phyloP scores from a whole-genome alignment of 2,888 invertebrate genomes.

The Epistrophella euchroma region DNA sequence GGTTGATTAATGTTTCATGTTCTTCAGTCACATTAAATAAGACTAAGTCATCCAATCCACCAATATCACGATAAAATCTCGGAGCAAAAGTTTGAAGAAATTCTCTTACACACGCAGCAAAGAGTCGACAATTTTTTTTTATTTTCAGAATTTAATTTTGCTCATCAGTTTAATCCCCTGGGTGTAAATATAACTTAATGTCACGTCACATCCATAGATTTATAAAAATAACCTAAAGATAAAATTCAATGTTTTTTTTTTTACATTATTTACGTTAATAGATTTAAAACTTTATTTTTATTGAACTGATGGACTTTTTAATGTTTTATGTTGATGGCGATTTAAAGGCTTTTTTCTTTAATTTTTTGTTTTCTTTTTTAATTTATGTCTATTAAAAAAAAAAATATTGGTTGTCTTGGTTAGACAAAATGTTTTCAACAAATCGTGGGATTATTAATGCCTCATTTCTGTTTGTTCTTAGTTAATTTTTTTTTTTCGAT shows the following conservation, averaged over 20 bases:
- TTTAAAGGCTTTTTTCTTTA: slow-evolving; percentile 11
- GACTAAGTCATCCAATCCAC: not conserved
- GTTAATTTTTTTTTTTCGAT: not conserved
- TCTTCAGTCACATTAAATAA: not conserved
- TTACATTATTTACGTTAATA: slow-evolving; percentile 25
- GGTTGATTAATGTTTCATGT: not conserved
- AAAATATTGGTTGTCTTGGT: slow-evolving; percentile 26
- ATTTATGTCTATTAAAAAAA: slow-evolving; percentile 19
- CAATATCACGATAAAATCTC: not conserved
- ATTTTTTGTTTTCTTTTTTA: not conserved
- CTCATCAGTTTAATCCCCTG: not conserved
- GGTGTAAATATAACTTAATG: slow-evolving; percentile 34
- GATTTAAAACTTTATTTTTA: slow-evolving; percentile 31
- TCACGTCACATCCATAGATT: not conserved
- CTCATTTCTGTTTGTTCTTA: not conserved
- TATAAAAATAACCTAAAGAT: slow-evolving; percentile 10
- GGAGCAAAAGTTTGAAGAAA: not conserved
- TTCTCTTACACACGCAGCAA: slow-evolving; percentile 8
- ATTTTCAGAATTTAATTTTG: slow-evolving; percentile 7
- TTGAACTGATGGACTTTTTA: slow-evolving; percentile 43
- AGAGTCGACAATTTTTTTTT: not conserved
- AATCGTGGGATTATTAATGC: slow-evolving; percentile 28
- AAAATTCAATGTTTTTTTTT: not conserved
- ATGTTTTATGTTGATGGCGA: slow-evolving; percentile 41
- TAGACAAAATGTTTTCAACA: slow-evolving; percentile 46